Evolutionary conservation across 1,140 invertebrate genomes (phyloP).

Genomic region (Cataglyphis hispanica): DNA sequence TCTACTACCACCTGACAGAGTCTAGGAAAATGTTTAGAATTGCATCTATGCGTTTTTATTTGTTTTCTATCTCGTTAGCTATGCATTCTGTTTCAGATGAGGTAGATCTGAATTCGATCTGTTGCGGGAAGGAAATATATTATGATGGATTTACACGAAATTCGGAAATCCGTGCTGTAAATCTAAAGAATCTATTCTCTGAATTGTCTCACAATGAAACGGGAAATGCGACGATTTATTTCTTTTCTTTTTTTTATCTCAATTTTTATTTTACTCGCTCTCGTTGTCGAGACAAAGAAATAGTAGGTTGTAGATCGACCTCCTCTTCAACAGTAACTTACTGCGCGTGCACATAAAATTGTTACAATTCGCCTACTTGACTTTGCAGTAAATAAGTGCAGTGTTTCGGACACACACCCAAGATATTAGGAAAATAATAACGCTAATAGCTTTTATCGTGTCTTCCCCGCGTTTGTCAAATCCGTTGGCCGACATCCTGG

Average conservation of each 20-base stretch:
- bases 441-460: constrained; percentile 36
- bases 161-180: too few relatives aligned
- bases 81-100: constrained; percentile 72
- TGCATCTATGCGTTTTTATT: constrained; percentile 51
- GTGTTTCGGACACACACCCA: constrained; percentile 29
- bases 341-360: constrained; percentile 65
- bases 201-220: constrained; percentile 6
- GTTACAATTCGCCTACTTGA: constrained; percentile 57
- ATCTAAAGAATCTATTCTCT: too few relatives aligned
- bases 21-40: constrained; percentile 67
- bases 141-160: too few relatives aligned
- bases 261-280: constrained; percentile 48
- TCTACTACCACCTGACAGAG: constrained; percentile 75
- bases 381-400: constrained; percentile 22
- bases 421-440: constrained; percentile 70
- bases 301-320: constrained; percentile 76
- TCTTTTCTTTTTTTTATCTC: neutral
- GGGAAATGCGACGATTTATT: neutral
- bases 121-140: constrained; percentile 20
- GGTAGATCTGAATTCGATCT: constrained; percentile 74
- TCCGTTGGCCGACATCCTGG: neutral
- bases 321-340: constrained; percentile 77
- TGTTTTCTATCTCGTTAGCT: constrained; percentile 36
- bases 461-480: neutral
- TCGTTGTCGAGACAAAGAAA: constrained; percentile 64